A percentile compares a stretch with the other conserved stretches of the same genome.
phyloP scores from a whole-genome alignment of 2,797 vertebrate species.

The Phylloscopus collybita region DNA sequence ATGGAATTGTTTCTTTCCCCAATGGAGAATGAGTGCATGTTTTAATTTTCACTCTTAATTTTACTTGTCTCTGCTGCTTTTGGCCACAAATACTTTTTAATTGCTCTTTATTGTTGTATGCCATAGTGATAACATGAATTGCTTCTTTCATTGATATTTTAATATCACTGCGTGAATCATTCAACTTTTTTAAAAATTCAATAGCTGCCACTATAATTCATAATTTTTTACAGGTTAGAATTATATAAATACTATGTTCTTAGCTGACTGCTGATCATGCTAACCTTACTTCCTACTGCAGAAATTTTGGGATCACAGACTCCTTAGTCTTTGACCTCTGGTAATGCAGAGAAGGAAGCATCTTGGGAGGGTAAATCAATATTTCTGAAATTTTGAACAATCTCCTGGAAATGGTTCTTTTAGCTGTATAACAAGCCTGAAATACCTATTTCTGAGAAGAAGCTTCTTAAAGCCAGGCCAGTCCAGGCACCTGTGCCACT shows the following conservation, averaged over 20 bases:
- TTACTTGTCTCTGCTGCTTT: neutral
- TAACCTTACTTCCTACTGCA: neutral
- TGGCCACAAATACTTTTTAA: neutral
- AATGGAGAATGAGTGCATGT: neutral
- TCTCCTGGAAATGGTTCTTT: neutral
- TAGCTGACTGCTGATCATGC: neutral
- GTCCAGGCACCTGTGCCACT: neutral
- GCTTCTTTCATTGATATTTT: neutral
- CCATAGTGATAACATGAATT: neutral
- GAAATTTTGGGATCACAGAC: neutral
- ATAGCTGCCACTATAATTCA: neutral
- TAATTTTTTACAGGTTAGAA: neutral
- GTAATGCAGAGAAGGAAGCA: neutral
- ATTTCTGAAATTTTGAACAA: neutral
- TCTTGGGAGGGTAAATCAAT: neutral
- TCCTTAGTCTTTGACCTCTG: neutral
- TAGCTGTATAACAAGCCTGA: neutral
- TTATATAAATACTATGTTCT: neutral
- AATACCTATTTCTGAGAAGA: neutral
- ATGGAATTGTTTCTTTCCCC: neutral
- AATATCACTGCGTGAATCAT: neutral
- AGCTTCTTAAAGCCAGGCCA: neutral
- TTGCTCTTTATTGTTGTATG: neutral
- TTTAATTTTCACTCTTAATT: neutral
- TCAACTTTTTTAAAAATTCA: neutral